Percentiles rank a stretch among this genome's conserved stretches.
Evolutionary conservation across 2,888 invertebrate species (phyloP).

Genomic region (Achlya flavicornis): DNA sequence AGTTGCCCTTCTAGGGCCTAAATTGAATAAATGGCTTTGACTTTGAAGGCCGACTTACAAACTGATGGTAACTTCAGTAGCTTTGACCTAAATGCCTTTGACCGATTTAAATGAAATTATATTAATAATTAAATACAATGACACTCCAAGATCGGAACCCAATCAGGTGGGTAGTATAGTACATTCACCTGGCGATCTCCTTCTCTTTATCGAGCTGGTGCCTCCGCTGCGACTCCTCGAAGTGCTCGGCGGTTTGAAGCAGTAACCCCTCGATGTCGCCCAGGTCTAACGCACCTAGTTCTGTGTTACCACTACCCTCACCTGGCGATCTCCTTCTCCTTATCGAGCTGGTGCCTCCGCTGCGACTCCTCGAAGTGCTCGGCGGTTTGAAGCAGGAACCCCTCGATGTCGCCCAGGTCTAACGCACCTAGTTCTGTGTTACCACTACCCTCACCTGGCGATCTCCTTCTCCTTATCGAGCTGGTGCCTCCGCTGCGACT

Average conservation of each 20-base stretch:
- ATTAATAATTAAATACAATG: too few species aligned
- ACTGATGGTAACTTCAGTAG: too few species aligned
- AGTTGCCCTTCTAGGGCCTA: too few species aligned
- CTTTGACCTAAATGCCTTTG: too few species aligned
- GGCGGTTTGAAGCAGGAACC: slow-evolving; percentile 88
- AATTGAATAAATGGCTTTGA: too few species aligned
- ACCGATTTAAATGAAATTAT: too few species aligned
- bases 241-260: slow-evolving; percentile 89
- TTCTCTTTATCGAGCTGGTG: slow-evolving; percentile 83
- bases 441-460: slow-evolving; percentile 80
- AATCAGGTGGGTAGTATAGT: background rate
- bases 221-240: slow-evolving; percentile 84
- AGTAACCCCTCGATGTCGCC: slow-evolving; percentile 95
- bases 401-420: slow-evolving; percentile 96
- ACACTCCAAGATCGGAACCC: too few species aligned
- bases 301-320: slow-evolving; percentile 87
- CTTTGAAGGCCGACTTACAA: too few species aligned
- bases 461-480: slow-evolving; percentile 83
- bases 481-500: slow-evolving; percentile 77
- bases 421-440: slow-evolving; percentile 94
- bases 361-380: slow-evolving; percentile 89
- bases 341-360: slow-evolving; percentile 81
- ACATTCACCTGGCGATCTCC: slow-evolving; percentile 71
- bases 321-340: slow-evolving; percentile 79
- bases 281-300: slow-evolving; percentile 94